A percentile compares a stretch with the other conserved stretches of the same genome.
Conservation (phyloP, 2,113 vertebrate genomes). For the Chitala chitala region DNA sequence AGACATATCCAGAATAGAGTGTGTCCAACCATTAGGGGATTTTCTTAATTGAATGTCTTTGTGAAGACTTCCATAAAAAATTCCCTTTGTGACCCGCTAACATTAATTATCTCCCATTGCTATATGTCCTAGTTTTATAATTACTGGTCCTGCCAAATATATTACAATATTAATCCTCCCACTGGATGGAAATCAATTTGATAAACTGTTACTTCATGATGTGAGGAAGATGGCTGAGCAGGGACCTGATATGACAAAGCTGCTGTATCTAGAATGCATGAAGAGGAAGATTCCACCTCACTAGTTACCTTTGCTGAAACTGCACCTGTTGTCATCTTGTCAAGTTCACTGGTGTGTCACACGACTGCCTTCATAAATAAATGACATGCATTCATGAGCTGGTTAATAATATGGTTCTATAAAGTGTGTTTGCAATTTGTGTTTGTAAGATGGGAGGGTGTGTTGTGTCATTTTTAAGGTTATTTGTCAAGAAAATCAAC, state of each 20-base stretch:
- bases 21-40: slow-evolving; percentile 64
- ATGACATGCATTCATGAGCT: too few species aligned
- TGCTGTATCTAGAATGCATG: background rate
- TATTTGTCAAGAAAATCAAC: too few species aligned
- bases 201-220: slow-evolving; percentile 1
- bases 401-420: too few species aligned
- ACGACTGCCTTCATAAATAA: too few species aligned
- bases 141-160: slow-evolving; percentile 67
- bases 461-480: too few species aligned
- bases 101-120: slow-evolving; percentile 74
- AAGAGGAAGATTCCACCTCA: background rate
- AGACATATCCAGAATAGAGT: slow-evolving; percentile 65
- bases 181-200: slow-evolving; percentile 49
- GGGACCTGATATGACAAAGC: background rate
- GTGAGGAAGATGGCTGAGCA: background rate
- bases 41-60: slow-evolving; percentile 73
- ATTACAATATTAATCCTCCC: slow-evolving; percentile 50
- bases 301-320: background rate
- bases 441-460: too few species aligned
- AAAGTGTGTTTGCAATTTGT: too few species aligned
- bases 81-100: slow-evolving; percentile 58
- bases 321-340: too few species aligned
- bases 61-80: slow-evolving; percentile 59
- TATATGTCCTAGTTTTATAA: slow-evolving; percentile 71
- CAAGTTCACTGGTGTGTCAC: too few species aligned